phyloP scores from a whole-genome alignment of 2,113 vertebrate species.

The Rallus limicola region DNA sequence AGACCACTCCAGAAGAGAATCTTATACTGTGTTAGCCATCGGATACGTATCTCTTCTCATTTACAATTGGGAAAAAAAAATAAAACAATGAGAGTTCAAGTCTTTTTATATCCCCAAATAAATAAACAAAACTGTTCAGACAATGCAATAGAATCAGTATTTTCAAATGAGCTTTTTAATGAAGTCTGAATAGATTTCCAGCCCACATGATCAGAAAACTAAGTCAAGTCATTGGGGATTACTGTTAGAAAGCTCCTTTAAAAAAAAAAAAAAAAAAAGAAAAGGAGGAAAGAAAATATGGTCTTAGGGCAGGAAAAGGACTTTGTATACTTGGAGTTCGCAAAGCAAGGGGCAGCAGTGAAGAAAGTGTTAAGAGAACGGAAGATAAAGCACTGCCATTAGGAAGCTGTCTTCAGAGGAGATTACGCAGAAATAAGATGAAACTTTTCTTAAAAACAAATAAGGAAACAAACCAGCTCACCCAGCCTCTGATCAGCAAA shows the following conservation, averaged over 20 bases:
- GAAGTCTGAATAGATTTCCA: slow-evolving; percentile 11
- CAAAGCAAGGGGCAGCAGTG: background rate
- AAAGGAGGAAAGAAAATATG: background rate
- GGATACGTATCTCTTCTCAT: background rate
- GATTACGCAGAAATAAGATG: background rate
- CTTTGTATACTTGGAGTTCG: background rate
- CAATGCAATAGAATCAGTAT: background rate
- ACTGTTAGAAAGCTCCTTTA: background rate
- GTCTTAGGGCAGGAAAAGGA: background rate
- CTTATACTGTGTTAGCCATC: background rate
- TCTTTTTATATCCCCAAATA: background rate
- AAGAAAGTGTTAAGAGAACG: background rate
- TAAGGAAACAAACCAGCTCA: slow-evolving; percentile 2
- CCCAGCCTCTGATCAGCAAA: background rate
- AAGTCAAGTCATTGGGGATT: background rate
- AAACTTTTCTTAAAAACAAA: slow-evolving; percentile 6
- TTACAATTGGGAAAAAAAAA: background rate
- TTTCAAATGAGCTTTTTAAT: slow-evolving; percentile 28
- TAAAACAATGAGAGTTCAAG: background rate
- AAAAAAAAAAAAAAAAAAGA: too few species aligned
- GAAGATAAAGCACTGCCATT: background rate
- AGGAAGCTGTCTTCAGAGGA: background rate
- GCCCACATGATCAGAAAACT: slow-evolving; percentile 3
- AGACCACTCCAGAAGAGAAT: background rate
- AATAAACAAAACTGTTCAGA: background rate